A percentile compares a stretch with the other conserved stretches of the same genome.
phyloP scores from a whole-genome alignment of 2,797 vertebrate species.

The Sebastolobus alascanus region DNA sequence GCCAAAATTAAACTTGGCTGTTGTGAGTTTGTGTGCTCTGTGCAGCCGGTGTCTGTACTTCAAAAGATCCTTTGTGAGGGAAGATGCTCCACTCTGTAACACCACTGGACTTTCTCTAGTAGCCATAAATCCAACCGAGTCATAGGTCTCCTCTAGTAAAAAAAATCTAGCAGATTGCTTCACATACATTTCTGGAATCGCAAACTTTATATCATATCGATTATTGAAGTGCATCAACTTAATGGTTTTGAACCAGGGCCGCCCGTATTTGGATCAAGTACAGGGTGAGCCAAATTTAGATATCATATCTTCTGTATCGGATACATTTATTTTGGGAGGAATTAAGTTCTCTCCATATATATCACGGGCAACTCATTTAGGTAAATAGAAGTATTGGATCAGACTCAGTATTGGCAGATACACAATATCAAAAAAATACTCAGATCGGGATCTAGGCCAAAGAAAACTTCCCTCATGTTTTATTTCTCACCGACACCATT shows the following conservation, averaged over 20 bases:
- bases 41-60: not conserved
- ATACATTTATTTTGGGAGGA: not conserved
- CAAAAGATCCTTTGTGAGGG: not conserved
- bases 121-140: not conserved
- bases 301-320: not conserved
- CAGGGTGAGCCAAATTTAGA: not conserved
- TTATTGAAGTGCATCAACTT: not conserved
- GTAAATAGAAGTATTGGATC: not conserved
- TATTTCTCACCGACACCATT: not conserved
- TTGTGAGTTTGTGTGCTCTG: not conserved
- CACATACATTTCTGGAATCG: not conserved
- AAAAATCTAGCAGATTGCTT: not conserved
- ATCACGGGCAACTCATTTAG: not conserved
- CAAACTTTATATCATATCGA: not conserved
- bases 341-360: not conserved
- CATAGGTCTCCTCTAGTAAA: not conserved
- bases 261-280: not conserved
- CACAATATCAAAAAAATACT: not conserved
- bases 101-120: not conserved
- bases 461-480: not conserved
- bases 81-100: not conserved
- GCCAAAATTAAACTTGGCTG: not conserved
- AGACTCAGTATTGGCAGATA: not conserved
- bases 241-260: not conserved
- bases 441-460: not conserved